A percentile compares a stretch with the other conserved stretches of the same genome.
Conservation (phyloP, 2,888 invertebrate genomes). For the Automeris io region DNA sequence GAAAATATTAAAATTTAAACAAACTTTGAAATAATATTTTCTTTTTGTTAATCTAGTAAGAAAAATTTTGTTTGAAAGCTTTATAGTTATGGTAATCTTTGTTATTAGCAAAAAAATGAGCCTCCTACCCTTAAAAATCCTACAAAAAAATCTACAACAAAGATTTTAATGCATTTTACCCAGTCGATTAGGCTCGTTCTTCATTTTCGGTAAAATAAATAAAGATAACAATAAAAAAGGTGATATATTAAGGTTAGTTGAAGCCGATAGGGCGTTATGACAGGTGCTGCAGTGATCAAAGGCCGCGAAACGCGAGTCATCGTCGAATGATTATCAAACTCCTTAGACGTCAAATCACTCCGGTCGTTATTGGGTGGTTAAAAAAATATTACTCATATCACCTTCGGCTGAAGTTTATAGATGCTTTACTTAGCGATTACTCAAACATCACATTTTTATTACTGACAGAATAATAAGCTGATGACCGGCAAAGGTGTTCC, state of each 20-base stretch:
- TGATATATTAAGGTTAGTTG: conserved; percentile 36
- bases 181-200: conserved; percentile 52
- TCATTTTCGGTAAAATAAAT: conserved; percentile 48
- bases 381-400: conserved; percentile 28
- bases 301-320: conserved; percentile 47
- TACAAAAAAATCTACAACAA: conserved; percentile 23
- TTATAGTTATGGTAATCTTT: too few relatives aligned
- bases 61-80: too few relatives aligned
- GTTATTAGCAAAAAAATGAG: too few relatives aligned
- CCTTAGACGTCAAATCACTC: conserved; percentile 38
- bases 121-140: too few relatives aligned
- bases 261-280: conserved; percentile 54
- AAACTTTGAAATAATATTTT: too few relatives aligned
- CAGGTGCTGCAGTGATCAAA: conserved; percentile 62
- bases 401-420: too few relatives aligned
- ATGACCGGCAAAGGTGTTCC: too few relatives aligned
- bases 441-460: too few relatives aligned
- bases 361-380: conserved; percentile 32
- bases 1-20: too few relatives aligned
- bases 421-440: too few relatives aligned
- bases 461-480: too few relatives aligned
- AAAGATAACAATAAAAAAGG: conserved; percentile 41
- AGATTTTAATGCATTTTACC: conserved; percentile 14
- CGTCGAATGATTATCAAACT: conserved; percentile 53
- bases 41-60: too few relatives aligned